Evolutionary conservation across 2,113 vertebrate species (phyloP).

Genomic region (Epinephelus fuscoguttatus): DNA sequence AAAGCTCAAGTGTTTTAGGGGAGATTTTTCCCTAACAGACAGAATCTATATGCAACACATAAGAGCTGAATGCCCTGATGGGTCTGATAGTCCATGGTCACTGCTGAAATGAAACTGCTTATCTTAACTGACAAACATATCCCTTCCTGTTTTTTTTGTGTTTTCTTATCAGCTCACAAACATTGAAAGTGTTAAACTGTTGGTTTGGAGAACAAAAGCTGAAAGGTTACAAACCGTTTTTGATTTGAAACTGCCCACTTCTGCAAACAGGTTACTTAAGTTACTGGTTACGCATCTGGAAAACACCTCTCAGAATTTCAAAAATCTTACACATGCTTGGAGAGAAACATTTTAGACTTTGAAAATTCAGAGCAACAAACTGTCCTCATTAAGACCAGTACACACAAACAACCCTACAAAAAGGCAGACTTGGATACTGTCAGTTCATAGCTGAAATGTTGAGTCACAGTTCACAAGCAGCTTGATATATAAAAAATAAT

Average conservation of each 20-base stretch:
- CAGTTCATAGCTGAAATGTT: background rate
- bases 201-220: background rate
- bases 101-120: background rate
- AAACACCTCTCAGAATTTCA: background rate
- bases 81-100: background rate
- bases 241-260: background rate
- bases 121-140: background rate
- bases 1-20: background rate
- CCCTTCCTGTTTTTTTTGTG: background rate
- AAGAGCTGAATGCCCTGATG: background rate
- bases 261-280: background rate
- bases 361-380: background rate
- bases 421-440: background rate
- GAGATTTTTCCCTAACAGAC: background rate
- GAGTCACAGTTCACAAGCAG: background rate
- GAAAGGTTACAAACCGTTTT: background rate
- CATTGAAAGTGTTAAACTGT: background rate
- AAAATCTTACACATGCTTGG: background rate
- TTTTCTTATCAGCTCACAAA: background rate
- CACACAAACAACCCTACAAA: background rate
- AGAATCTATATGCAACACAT: background rate
- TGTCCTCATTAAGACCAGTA: background rate
- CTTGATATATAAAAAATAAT: background rate
- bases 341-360: background rate
- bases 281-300: background rate